phyloP scores from a whole-genome alignment of 2,888 invertebrate genomes.

The Dorcus hopei region DNA sequence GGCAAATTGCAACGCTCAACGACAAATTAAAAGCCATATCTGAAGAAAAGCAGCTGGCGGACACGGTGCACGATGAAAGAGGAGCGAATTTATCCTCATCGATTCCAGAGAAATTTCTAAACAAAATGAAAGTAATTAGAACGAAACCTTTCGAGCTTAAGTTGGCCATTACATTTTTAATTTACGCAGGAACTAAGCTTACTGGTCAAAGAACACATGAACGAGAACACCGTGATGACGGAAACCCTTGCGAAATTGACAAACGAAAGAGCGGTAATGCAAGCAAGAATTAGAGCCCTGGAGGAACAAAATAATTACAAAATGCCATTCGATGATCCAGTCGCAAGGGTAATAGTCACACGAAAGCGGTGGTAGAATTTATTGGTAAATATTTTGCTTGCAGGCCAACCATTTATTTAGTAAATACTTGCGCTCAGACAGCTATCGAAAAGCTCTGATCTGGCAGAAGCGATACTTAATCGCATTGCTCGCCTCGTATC shows the following conservation, averaged over 20 bases:
- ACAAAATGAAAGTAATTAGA: constrained; percentile 43
- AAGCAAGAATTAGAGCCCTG: constrained; percentile 50
- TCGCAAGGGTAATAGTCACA: constrained; percentile 34
- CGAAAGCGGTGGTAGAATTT: too few relatives aligned
- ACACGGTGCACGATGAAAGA: constrained; percentile 33
- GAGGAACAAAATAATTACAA: constrained; percentile 36
- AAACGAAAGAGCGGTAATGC: constrained; percentile 52
- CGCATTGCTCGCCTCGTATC: constrained; percentile 57
- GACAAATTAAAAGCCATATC: constrained; percentile 40
- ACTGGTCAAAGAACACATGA: constrained; percentile 50
- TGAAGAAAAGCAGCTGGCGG: constrained; percentile 44
- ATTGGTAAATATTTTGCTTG: constrained; percentile 30
- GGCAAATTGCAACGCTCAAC: constrained; percentile 49
- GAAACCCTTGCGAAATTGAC: constrained; percentile 44
- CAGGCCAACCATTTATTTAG: constrained; percentile 60
- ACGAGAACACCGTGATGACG: constrained; percentile 55
- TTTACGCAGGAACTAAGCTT: constrained; percentile 50
- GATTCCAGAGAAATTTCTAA: constrained; percentile 40
- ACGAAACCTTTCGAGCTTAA: not conserved
- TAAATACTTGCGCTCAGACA: constrained; percentile 75
- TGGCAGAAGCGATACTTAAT: constrained; percentile 89
- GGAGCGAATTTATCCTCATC: constrained; percentile 24
- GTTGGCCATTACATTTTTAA: not conserved
- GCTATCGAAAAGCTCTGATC: constrained; percentile 80
- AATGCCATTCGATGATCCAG: constrained; percentile 39